Evolutionary conservation across 1,140 invertebrate genomes (phyloP), one percentile per base, ranked within the genome.

Genomic region (Ditylenchus dipsaci): DNA sequence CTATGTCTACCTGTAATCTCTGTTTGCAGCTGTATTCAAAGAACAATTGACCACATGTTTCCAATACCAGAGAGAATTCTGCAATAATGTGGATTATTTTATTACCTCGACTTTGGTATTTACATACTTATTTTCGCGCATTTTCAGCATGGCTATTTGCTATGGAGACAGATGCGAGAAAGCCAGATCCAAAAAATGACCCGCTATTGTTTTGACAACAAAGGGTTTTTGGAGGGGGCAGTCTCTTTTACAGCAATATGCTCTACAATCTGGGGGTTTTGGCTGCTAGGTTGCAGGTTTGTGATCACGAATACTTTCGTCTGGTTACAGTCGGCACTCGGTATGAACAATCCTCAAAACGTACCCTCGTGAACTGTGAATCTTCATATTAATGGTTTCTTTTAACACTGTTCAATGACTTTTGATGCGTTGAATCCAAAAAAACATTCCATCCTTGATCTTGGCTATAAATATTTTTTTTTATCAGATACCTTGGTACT

Each of bases 211-310:
- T 75, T 65, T 42, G 66, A 78, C 15, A 76, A 78, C 47, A 73
- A 69, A 5, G 75, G 69, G 26, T 76, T 74, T 56, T 43, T 75
- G 23, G 56, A 67, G 13, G 30, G 33, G 38, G 72, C 74, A 19
- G 58, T 79, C 21, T 78, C 77, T 76, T 78, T 62, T 76, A 76
- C 56, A 57, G 71, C 13, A 64, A 76, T 53, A 76, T 76, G 76
- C 49, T 78, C 17, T 76, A 76, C 67, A 76, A 75, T 58, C 60
- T 75, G 61, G 73, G 73, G 19, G 73, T 75, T 58, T 59, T 75
- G 29, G 76, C 73, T 15, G 73, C 73, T n/a, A 33, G 73, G 29
- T 57, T 75, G 7, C 73, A 75, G 21, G 73, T 73, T 42, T 69
- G 23, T 59, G n/a, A n/a, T n/a, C n/a, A n/a, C n/a, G n/a, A n/a